phyloP scores from a whole-genome alignment of 2,797 vertebrate species.

The Acanthis flammea region DNA sequence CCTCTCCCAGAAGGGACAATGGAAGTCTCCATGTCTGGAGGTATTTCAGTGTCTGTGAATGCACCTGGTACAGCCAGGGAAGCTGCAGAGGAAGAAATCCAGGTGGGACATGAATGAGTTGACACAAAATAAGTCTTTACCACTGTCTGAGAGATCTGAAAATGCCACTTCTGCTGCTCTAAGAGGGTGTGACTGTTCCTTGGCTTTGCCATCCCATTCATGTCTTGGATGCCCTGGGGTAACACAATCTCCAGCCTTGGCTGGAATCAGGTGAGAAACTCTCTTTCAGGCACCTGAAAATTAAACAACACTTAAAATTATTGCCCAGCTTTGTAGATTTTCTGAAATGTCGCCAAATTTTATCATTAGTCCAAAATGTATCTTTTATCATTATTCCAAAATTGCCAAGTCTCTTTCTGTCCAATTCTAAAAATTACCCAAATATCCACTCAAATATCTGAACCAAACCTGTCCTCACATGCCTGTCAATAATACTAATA shows the following conservation, averaged over 20 bases:
- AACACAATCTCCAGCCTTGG: too few species aligned
- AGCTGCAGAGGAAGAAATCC: neutral
- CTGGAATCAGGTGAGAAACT: neutral
- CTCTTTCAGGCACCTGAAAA: neutral
- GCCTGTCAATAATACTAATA: neutral
- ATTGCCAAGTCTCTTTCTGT: neutral
- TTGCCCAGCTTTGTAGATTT: neutral
- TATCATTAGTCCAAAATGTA: neutral
- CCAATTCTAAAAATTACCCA: neutral
- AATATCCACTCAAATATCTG: neutral
- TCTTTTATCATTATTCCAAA: neutral
- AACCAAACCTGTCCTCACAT: neutral
- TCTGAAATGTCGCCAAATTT: neutral
- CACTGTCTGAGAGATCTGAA: neutral
- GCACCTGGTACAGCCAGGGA: neutral
- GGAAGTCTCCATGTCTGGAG: neutral
- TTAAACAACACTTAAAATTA: neutral
- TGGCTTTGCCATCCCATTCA: neutral
- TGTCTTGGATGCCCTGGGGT: neutral
- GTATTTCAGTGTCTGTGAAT: rapidly evolving
- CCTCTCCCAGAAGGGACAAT: neutral
- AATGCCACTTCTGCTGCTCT: neutral
- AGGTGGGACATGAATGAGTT: neutral
- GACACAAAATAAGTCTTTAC: rapidly evolving
- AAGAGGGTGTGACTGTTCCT: neutral